Percentiles rank a stretch among this genome's conserved stretches.
These are phyloP conservation scores for Artemisiospiza belli DNA, from an alignment of 2,113 vertebrate species.

Conservation along the genomic window DNA sequence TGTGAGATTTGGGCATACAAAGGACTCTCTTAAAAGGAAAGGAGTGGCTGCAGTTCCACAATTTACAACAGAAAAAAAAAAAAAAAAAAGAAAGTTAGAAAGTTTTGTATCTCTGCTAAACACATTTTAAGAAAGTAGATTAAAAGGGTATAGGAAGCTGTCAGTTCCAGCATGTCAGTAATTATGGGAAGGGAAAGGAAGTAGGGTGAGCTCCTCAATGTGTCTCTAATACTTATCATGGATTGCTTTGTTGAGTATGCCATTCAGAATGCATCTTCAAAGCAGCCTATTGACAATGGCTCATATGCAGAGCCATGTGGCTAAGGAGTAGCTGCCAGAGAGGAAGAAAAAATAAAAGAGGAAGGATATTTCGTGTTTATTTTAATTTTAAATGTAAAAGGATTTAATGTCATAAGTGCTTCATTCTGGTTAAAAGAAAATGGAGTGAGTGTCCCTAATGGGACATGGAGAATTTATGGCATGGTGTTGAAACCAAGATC, in stretches of 20 bases:
- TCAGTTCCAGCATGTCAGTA: neutral
- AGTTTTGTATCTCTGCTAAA: neutral
- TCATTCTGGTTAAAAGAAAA: slow-evolving; percentile 30
- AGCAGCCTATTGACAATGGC: neutral
- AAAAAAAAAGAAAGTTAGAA: neutral
- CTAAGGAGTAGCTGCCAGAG: neutral
- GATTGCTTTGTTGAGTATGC: neutral
- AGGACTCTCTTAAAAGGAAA: neutral
- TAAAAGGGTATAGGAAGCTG: neutral
- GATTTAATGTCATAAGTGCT: neutral
- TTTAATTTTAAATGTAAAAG: neutral
- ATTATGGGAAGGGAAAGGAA: neutral
- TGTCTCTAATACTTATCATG: neutral
- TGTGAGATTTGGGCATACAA: neutral
- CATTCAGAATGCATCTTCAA: neutral
- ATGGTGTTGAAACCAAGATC: slow-evolving; percentile 59
- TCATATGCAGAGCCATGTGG: neutral
- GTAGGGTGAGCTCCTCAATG: neutral
- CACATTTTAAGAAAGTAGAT: neutral
- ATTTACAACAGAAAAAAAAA: neutral
- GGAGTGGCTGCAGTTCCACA: neutral
- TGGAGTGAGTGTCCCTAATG: neutral
- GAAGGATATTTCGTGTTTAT: neutral
- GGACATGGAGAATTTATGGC: slow-evolving; percentile 12
- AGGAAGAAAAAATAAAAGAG: neutral